Base-by-base conservation (phyloP, 2,113 vertebrate species). In the Hylia prasina region DNA sequence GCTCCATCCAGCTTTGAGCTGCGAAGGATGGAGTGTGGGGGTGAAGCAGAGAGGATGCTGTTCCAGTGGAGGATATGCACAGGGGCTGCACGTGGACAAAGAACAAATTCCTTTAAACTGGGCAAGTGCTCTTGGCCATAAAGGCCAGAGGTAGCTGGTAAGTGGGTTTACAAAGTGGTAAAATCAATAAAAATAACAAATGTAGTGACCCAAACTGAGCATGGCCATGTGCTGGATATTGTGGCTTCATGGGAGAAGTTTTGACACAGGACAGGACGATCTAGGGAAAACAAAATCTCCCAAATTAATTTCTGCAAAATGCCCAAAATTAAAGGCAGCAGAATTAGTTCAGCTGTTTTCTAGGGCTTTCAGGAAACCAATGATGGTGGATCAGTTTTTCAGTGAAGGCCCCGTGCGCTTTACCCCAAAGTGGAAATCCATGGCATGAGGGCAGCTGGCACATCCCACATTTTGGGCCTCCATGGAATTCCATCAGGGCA, bases 401-500 rank as follows among this genome's bases (percentile, higher is more conserved):
- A 22, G 3, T 21, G 75, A 64, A 48, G 75, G 83, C 17, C 30
- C 37, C 44, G 17, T 1, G 1, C 39, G 72, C 84, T 91, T 70
- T 54, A 91, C 81, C 77, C 90, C 84, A 71, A 5, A 56, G 87
- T 71, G 83, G 81, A 64, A 83, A 89, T 33, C 10, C 18, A 13
- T 5, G 7, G 47, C 2, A 4, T 14, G 12, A 24, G 40, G 63
- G 48, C 22, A 35, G 80, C 64, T 64, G 68, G 58, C 53, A 58
- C 4, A 16, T 48, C 47, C 57, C 8, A 13, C 53, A 3, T n/a
- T 69, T 25, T 6, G 47, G 61, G 96, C 77, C 90, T 63, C 68
- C 39, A 81, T 45, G 2, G 93, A 98, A 98, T 98, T 98, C 97
- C 98, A 98, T 90, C 91, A 20, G 48, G 54, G 82, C 9, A 45